A percentile compares a stretch with the other conserved stretches of the same genome.
Conservation (phyloP, 2,888 invertebrate species). For the Podabrus alpinus region DNA sequence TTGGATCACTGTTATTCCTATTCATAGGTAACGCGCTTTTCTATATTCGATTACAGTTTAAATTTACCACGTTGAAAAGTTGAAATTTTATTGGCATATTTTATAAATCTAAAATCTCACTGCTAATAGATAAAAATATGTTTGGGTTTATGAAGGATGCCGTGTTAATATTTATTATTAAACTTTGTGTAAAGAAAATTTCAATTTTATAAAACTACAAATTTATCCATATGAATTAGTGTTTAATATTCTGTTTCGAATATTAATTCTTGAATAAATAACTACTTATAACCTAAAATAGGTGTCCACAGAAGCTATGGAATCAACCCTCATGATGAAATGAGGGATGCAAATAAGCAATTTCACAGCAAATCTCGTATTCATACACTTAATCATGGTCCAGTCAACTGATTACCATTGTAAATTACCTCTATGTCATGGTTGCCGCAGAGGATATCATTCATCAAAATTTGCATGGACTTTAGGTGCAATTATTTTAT, state of each 20-base stretch:
- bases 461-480: conserved; percentile 22
- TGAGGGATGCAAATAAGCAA: conserved; percentile 51
- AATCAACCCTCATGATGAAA: conserved; percentile 29
- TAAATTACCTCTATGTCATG: conserved; percentile 51
- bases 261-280: conserved; percentile 21
- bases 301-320: conserved; percentile 25
- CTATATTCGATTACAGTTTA: conserved; percentile 55
- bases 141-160: not conserved
- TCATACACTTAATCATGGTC: conserved; percentile 58
- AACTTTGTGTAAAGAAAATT: not conserved
- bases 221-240: not conserved
- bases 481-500: not conserved
- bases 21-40: conserved; percentile 53
- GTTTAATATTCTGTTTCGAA: conserved; percentile 19
- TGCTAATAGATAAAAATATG: not conserved
- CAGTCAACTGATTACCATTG: conserved; percentile 56
- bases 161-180: not conserved
- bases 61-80: conserved; percentile 43
- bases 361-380: conserved; percentile 56
- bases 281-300: conserved; percentile 15
- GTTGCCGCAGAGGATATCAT: conserved; percentile 37
- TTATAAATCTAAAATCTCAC: not conserved
- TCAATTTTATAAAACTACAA: not conserved
- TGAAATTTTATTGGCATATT: not conserved
- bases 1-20: conserved; percentile 57